Conservation (phyloP, 2,888 invertebrate species). For the Campopleginae sp. region DNA sequence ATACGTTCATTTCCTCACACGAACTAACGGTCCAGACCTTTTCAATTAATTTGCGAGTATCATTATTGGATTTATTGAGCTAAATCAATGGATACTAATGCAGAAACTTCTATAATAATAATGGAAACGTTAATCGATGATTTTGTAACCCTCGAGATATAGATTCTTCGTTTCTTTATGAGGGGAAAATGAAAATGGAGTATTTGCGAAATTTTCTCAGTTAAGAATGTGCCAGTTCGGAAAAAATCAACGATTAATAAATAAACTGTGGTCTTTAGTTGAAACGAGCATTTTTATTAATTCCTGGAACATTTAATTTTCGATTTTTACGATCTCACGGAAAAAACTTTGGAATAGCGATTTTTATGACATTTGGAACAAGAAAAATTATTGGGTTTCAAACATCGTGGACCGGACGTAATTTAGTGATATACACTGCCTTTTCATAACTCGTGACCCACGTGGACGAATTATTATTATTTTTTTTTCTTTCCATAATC, state of each 20-base stretch:
- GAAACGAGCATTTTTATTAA: not conserved
- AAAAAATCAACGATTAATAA: no score
- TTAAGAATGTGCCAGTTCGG: no score
- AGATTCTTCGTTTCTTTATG: not conserved
- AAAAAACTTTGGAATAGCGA: not conserved
- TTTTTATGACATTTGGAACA: not conserved
- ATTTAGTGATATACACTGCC: not conserved
- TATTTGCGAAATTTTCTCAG: not conserved
- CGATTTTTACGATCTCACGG: not conserved
- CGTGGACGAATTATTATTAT: not conserved
- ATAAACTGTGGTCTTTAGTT: not conserved
- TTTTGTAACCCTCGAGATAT: not conserved
- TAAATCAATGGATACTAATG: slow-evolving; percentile 43
- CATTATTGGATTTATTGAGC: slow-evolving; percentile 29
- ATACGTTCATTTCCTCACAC: not conserved
- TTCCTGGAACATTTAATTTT: not conserved
- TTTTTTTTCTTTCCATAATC: not conserved
- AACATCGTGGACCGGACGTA: not conserved
- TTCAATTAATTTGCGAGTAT: slow-evolving; percentile 21
- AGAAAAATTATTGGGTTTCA: not conserved
- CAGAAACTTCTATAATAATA: slow-evolving; percentile 15
- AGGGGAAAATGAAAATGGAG: not conserved
- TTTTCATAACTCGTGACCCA: not conserved
- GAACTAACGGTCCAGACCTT: slow-evolving; percentile 29
- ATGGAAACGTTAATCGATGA: not conserved